A percentile compares a stretch with the other conserved stretches of the same genome.
Conservation (phyloP, 2,888 invertebrate species). For the Heliconius sara region DNA sequence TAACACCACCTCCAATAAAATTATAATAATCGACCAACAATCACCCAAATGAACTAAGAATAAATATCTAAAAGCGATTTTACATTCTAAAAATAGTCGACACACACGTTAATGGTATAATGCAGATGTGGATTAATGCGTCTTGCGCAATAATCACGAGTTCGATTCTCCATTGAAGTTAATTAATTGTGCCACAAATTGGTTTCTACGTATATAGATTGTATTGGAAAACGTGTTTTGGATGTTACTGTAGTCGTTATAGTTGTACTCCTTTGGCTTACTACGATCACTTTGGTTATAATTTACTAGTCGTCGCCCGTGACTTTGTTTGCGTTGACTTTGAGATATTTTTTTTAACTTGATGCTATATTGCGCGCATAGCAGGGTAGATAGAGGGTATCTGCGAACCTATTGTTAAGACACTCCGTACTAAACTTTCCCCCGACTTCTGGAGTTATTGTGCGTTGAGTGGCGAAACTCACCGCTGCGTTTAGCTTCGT, state of each 20-base stretch:
- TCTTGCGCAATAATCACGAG: conserved; percentile 39
- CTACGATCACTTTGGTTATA: not conserved
- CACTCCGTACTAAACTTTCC: no score
- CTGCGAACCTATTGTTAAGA: no score
- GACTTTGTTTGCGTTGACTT: not conserved
- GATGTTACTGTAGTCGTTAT: not conserved
- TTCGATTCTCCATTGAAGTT: conserved; percentile 38
- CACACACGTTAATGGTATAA: conserved; percentile 22
- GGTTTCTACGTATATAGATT: conserved; percentile 16
- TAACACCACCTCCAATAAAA: not conserved
- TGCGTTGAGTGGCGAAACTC: no score
- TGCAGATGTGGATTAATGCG: conserved; percentile 37
- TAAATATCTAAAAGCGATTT: conserved; percentile 7
- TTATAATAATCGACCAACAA: not conserved
- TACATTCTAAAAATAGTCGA: conserved; percentile 21
- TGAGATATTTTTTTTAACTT: no score
- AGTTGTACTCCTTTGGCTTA: not conserved
- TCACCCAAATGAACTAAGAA: not conserved
- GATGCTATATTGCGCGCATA: no score
- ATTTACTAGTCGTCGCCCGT: not conserved
- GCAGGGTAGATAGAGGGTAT: no score
- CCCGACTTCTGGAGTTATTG: no score
- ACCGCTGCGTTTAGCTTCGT: no score
- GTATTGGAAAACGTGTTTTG: conserved; percentile 16
- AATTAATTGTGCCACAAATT: conserved; percentile 28